phyloP scores from a whole-genome alignment of 2,888 invertebrate genomes.

The Stenoptilia bipunctidactyla region DNA sequence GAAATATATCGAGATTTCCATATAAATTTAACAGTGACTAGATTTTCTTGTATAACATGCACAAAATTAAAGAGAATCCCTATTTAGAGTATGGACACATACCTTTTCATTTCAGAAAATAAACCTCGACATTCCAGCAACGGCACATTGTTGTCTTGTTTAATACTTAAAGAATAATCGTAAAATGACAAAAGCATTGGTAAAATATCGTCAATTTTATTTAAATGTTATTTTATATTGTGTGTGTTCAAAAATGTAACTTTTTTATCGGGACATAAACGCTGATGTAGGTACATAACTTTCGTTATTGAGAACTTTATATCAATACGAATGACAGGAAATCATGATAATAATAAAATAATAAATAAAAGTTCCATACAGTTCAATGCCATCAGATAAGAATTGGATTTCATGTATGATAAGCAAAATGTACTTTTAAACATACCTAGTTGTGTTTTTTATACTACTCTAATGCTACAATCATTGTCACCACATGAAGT shows the following conservation, averaged over 20 bases:
- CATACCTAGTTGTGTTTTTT: no score
- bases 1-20: no score
- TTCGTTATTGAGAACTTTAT: neutral
- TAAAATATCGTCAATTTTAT: slow-evolving; percentile 28
- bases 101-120: slow-evolving; percentile 17
- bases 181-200: slow-evolving; percentile 32
- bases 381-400: no score
- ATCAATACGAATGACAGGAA: neutral
- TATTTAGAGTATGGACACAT: no score
- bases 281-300: slow-evolving; percentile 1
- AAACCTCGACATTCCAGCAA: slow-evolving; percentile 19
- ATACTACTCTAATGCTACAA: no score
- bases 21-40: no score
- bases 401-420: no score
- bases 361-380: no score
- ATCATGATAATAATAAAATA: neutral
- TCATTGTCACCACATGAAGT: no score
- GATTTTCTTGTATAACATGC: no score
- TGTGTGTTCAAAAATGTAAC: slow-evolving; percentile 18
- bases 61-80: no score
- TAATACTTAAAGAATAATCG: slow-evolving; percentile 28
- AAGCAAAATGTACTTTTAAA: no score
- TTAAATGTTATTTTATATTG: slow-evolving; percentile 24
- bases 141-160: slow-evolving; percentile 22
- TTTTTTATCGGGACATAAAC: slow-evolving; percentile 18